Conservation (phyloP, 2,888 invertebrate species). For the Apotomis betuletana region DNA sequence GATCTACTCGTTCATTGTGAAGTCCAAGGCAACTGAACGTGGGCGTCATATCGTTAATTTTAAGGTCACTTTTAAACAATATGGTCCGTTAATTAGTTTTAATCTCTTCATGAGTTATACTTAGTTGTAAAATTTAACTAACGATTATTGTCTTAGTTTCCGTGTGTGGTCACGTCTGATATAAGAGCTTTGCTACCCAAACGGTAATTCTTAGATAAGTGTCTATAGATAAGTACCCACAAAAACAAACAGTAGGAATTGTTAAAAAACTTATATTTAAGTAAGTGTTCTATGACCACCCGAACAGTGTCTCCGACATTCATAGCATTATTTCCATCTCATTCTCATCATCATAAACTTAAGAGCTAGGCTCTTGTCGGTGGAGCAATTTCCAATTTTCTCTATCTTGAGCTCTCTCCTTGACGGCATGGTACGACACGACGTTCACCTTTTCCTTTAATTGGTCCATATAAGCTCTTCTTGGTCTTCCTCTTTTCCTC, state of each 20-base stretch:
- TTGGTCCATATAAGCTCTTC: too few species aligned
- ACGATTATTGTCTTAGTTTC: constrained; percentile 9
- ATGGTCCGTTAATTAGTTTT: constrained; percentile 20
- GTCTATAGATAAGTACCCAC: not conserved
- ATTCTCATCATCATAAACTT: too few species aligned
- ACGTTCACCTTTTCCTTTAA: too few species aligned
- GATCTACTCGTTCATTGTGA: constrained; percentile 23
- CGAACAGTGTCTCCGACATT: too few species aligned
- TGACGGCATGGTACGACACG: too few species aligned
- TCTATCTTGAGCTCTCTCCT: too few species aligned
- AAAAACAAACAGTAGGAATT: not conserved
- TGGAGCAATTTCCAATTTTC: too few species aligned
- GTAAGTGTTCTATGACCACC: not conserved
- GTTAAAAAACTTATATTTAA: not conserved
- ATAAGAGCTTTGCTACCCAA: too few species aligned
- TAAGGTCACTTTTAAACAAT: constrained; percentile 35
- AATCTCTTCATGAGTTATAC: constrained; percentile 2
- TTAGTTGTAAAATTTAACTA: not conserved
- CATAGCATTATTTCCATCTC: too few species aligned
- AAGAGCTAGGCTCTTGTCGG: too few species aligned
- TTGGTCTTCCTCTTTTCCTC: too few species aligned
- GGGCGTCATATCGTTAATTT: constrained; percentile 26
- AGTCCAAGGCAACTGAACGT: constrained; percentile 26
- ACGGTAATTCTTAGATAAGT: too few species aligned
- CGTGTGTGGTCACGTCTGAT: not conserved